A percentile compares a stretch with the other conserved stretches of the same genome.
phyloP scores from a whole-genome alignment of 1,140 invertebrate species.

The Sesamia nonagrioides region DNA sequence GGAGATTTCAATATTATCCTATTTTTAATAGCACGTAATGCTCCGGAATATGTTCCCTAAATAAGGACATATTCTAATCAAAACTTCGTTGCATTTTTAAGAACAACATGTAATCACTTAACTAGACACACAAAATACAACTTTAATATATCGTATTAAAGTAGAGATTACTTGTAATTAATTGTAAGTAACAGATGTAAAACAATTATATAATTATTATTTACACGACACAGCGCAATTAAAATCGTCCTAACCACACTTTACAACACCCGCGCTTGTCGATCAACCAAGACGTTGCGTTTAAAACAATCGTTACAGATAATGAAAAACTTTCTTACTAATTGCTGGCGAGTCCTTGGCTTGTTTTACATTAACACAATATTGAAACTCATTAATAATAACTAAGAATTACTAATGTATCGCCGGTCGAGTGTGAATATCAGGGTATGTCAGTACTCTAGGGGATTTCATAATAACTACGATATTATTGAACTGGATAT shows the following conservation, averaged over 20 bases:
- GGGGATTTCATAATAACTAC: slow-evolving; percentile 31
- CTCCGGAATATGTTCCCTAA: too few species aligned
- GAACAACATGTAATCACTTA: too few species aligned
- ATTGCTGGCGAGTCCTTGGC: slow-evolving; percentile 32
- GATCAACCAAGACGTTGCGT: slow-evolving; percentile 16
- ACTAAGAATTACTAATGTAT: slow-evolving; percentile 28
- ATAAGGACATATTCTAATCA: too few species aligned
- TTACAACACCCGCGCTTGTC: neutral
- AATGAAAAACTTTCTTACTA: slow-evolving; percentile 28
- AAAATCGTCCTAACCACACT: slow-evolving; percentile 4
- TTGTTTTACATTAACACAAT: slow-evolving; percentile 1
- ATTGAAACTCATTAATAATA: slow-evolving; percentile 43
- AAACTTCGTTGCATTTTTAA: too few species aligned
- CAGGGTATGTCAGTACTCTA: slow-evolving; percentile 1
- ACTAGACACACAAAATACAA: too few species aligned
- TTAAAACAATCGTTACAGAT: slow-evolving; percentile 2
- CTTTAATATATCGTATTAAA: neutral
- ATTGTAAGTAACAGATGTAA: neutral
- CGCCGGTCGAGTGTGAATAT: slow-evolving; percentile 28
- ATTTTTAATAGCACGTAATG: too few species aligned
- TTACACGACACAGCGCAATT: neutral
- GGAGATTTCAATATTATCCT: too few species aligned
- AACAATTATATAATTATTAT: neutral
- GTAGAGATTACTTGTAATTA: neutral
- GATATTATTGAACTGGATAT: neutral